A percentile compares a stretch with the other conserved stretches of the same genome.
These are phyloP conservation scores for Rhinichthys klamathensis DNA, from an alignment of 2,113 vertebrate genomes.

Conservation along the genomic window DNA sequence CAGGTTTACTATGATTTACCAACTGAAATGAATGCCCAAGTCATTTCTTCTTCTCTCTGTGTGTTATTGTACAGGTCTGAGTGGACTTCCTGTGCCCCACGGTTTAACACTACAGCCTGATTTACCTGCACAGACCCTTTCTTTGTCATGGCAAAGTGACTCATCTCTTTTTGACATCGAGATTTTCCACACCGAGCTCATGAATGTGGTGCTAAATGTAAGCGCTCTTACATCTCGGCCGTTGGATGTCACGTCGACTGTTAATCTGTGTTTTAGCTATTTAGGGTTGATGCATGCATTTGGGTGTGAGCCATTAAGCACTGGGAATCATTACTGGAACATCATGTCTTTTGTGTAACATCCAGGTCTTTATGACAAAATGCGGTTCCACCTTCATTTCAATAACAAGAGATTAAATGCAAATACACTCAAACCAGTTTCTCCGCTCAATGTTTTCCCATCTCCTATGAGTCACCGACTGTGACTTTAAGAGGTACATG, in stretches of 20 bases:
- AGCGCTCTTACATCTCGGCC: conserved; percentile 40
- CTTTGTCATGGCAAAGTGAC: conserved; percentile 65
- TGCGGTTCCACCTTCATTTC: neutral
- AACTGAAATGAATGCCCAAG: neutral
- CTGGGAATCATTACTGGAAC: neutral
- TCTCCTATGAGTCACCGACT: neutral
- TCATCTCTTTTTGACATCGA: conserved; percentile 68
- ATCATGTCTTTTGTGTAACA: neutral
- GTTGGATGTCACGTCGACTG: neutral
- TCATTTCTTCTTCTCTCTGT: neutral
- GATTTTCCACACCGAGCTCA: conserved; percentile 65
- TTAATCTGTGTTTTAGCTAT: neutral
- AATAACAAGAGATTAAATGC: conserved; percentile 2
- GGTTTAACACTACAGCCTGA: conserved; percentile 55
- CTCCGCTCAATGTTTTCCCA: neutral
- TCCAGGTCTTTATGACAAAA: neutral
- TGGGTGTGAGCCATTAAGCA: neutral
- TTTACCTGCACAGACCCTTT: conserved; percentile 53
- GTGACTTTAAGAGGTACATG: neutral
- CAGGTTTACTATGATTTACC: neutral
- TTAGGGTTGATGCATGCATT: neutral
- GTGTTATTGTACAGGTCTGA: neutral
- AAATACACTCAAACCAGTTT: neutral
- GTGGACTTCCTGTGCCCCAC: conserved; percentile 64
- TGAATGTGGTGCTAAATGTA: conserved; percentile 69